Evolutionary conservation across 2,797 vertebrate genomes (phyloP), one percentile per base, ranked within the genome.

Genomic region (Hippoglossus hippoglossus): DNA sequence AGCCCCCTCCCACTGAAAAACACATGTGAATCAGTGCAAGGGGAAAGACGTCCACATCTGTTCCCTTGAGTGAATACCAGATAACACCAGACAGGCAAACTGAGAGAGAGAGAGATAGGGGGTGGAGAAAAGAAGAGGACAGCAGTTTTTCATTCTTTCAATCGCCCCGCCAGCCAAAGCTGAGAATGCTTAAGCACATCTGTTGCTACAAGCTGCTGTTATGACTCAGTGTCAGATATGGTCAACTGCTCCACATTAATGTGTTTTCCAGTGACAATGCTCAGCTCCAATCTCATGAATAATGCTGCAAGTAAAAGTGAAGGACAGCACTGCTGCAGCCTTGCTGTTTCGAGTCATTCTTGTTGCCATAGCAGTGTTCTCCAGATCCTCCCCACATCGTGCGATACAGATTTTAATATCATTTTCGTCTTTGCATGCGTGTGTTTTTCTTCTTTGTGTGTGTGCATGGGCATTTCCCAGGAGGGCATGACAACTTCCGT

Each of bases 401-500:
- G 47, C 49, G 5, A 21, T 49, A n/a, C 47, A 49, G 53, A 55
- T 51, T 77, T 47, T 7, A 67, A 34, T 67, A 64, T 66, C 59
- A 63, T 6, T 26, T 22, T 53, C 64, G 63, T 64, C n/a, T 62
- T 22, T 75, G 2, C 69, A 31, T 72, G 36, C 63, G 41, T 24
- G 2, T 77, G 24, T 56, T 0, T 61, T 2, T 58, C 9, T 22
- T n/a, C 21, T 50, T n/a, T 66, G 56, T 62, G 13, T 53, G 63
- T 61, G 31, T 63, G 67, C 18, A 11, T 67, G 56, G 54, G 41
- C 16, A 4, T 83, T 91, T 85, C 70, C 59, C 87, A 97, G 96
- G 96, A 78, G 96, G 96, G 54, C 96, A 97, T 3, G 96, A 97
- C 80, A 96, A 97, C 90, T 97, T 97, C 85, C 94, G 95, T 59